phyloP scores from a whole-genome alignment of 1,140 invertebrate species.

The Achroia grisella region DNA sequence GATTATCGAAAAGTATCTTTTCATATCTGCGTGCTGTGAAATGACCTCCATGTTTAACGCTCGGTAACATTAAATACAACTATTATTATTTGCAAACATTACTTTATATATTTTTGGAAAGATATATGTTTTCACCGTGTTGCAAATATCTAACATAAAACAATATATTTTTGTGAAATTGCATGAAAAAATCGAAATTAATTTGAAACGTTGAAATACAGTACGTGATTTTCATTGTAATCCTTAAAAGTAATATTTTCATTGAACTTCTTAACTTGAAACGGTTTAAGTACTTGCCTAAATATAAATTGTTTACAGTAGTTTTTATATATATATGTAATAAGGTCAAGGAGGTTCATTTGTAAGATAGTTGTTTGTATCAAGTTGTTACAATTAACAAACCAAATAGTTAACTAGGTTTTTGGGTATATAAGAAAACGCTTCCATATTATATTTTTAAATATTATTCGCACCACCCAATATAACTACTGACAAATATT shows the following conservation, averaged over 20 bases:
- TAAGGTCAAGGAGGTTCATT: too few species aligned
- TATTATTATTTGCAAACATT: constrained; percentile 8
- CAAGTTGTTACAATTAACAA: too few species aligned
- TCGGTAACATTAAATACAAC: neutral
- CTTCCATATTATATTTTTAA: too few species aligned
- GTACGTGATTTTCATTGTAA: constrained; percentile 24
- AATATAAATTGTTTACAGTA: constrained; percentile 22
- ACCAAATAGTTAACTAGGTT: too few species aligned
- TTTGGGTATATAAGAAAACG: too few species aligned
- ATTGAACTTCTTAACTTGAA: constrained; percentile 7
- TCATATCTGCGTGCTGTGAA: neutral
- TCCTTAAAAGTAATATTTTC: constrained; percentile 12
- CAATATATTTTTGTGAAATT: too few species aligned
- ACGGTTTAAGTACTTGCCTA: constrained; percentile 18
- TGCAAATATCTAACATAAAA: constrained; percentile 22
- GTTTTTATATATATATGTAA: constrained; percentile 4
- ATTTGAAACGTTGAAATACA: neutral
- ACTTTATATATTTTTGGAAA: constrained; percentile 46
- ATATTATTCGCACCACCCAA: too few species aligned
- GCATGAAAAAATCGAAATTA: too few species aligned
- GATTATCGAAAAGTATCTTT: neutral
- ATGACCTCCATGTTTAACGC: neutral
- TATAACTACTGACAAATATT: too few species aligned
- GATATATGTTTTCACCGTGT: constrained; percentile 11
- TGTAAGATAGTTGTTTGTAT: too few species aligned